phyloP scores from a whole-genome alignment of 1,140 invertebrate species.

The Papilio dardanus region DNA sequence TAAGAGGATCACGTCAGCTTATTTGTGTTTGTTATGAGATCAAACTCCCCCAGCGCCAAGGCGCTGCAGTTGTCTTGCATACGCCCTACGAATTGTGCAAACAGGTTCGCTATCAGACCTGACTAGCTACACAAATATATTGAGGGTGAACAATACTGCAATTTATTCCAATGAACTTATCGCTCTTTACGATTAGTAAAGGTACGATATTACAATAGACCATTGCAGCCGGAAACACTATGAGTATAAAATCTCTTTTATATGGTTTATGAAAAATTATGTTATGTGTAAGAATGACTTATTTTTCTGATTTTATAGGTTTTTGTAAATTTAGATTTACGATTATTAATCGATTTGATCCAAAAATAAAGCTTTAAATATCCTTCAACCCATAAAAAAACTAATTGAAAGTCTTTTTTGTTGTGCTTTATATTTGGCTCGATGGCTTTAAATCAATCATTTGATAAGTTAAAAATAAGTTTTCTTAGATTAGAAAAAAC shows the following conservation, averaged over 20 bases:
- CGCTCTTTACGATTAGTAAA: neutral
- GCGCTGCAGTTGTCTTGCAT: conserved; percentile 56
- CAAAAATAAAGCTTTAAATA: too few relatives aligned
- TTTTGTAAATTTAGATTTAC: too few relatives aligned
- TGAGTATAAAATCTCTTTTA: too few relatives aligned
- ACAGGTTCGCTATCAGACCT: conserved; percentile 42
- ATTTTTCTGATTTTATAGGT: too few relatives aligned
- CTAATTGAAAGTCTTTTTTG: neutral
- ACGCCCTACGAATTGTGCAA: conserved; percentile 51
- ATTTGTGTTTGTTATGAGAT: conserved; percentile 80
- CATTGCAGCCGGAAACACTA: too few relatives aligned
- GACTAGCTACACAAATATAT: conserved; percentile 21
- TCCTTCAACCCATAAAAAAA: too few relatives aligned
- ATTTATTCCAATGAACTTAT: conserved; percentile 22
- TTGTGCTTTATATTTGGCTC: neutral
- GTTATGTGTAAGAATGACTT: too few relatives aligned
- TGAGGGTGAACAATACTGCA: conserved; percentile 28
- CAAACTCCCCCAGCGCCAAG: conserved; percentile 60
- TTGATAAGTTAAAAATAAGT: neutral
- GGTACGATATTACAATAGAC: neutral
- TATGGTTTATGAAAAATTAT: too few relatives aligned
- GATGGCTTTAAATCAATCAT: too few relatives aligned
- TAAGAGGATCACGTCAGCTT: conserved; percentile 80
- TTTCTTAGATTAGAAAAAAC: neutral
- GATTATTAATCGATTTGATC: too few relatives aligned